Conservation (phyloP, 2,113 vertebrate species). For the Orthochromis malagaraziensis region DNA sequence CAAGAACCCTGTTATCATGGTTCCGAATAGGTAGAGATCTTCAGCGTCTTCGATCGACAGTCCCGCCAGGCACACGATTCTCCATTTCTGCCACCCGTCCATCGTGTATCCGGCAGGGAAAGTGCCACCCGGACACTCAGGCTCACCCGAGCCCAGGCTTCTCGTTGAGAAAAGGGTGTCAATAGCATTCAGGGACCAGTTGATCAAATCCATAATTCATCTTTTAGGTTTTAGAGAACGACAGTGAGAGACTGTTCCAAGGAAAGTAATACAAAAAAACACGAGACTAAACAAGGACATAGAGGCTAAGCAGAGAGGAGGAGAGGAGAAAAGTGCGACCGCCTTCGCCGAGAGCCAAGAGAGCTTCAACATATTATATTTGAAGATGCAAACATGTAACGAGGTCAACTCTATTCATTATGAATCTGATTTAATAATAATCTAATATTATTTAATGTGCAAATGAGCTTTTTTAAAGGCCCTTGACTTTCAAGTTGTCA, state of each 20-base stretch:
- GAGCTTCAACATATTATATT: not conserved
- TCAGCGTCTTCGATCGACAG: not conserved
- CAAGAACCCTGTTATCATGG: not conserved
- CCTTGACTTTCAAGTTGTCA: not conserved
- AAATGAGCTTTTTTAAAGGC: not conserved
- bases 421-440: not conserved
- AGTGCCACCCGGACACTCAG: fast-evolving
- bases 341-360: not conserved
- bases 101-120: no score
- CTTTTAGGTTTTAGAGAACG: not conserved
- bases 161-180: not conserved
- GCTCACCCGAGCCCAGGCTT: fast-evolving
- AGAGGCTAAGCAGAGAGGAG: not conserved
- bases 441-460: not conserved
- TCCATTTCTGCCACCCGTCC: no score
- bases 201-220: not conserved
- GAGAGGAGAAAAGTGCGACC: not conserved
- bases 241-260: fast-evolving
- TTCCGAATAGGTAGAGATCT: fast-evolving
- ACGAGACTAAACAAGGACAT: fast-evolving
- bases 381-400: not conserved
- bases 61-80: fast-evolving
- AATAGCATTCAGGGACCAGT: fast-evolving
- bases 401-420: not conserved
- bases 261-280: not conserved